A percentile compares a stretch with the other conserved stretches of the same genome.
Conservation (phyloP, 2,888 invertebrate species). For the Drosophila tripunctata region DNA sequence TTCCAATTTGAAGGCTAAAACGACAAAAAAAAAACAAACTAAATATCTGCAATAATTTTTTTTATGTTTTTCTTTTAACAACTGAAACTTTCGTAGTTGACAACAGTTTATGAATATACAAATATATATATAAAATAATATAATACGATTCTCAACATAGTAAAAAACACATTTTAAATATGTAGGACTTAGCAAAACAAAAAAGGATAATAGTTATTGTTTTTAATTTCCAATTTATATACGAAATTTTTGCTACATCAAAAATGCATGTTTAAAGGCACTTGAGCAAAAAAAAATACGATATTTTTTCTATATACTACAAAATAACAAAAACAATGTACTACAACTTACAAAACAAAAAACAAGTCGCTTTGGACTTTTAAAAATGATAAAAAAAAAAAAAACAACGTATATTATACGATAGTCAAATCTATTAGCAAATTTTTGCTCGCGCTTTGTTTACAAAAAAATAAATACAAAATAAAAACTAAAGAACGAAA, state of each 20-base stretch:
- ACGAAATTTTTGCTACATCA: slow-evolving; percentile 44
- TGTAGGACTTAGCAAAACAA: slow-evolving; percentile 33
- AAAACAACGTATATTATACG: slow-evolving; percentile 43
- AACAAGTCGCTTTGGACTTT: slow-evolving; percentile 67
- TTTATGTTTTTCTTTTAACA: slow-evolving; percentile 19
- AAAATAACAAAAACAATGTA: slow-evolving; percentile 30
- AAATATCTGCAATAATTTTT: slow-evolving; percentile 34
- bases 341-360: slow-evolving; percentile 37
- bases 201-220: slow-evolving; percentile 28
- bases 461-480: slow-evolving; percentile 59
- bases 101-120: slow-evolving; percentile 26
- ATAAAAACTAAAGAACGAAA: slow-evolving; percentile 19
- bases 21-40: too few relatives aligned
- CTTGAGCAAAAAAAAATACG: slow-evolving; percentile 54
- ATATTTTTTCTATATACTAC: slow-evolving; percentile 77
- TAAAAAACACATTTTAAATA: slow-evolving; percentile 36
- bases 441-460: slow-evolving; percentile 83
- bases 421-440: slow-evolving; percentile 82
- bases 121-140: slow-evolving; percentile 12
- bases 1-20: slow-evolving; percentile 15
- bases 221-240: slow-evolving; percentile 66
- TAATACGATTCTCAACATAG: slow-evolving; percentile 42
- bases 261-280: slow-evolving; percentile 66
- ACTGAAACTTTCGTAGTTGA: slow-evolving; percentile 22
- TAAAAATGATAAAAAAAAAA: slow-evolving; percentile 44